A percentile compares a stretch with the other conserved stretches of the same genome.
These are phyloP conservation scores for Epistrophella euchroma DNA, from an alignment of 2,888 invertebrate genomes.

Conservation along the genomic window DNA sequence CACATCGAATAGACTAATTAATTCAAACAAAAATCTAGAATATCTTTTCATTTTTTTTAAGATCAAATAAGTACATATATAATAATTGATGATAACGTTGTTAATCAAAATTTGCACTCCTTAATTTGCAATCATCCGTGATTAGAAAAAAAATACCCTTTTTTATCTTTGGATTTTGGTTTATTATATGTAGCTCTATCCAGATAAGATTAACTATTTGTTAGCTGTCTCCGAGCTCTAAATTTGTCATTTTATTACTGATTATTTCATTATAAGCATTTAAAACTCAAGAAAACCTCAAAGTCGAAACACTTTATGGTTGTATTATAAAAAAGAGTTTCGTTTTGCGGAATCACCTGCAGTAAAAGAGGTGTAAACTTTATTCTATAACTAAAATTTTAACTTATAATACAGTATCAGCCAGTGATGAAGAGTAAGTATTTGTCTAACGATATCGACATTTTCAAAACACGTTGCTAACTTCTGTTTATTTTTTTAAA, in stretches of 20 bases:
- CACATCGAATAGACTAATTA: background rate
- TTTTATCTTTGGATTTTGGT: background rate
- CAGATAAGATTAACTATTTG: conserved; percentile 1
- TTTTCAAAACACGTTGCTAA: background rate
- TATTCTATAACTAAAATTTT: background rate
- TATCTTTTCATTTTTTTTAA: background rate
- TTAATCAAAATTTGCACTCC: background rate
- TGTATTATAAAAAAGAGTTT: background rate
- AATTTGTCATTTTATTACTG: background rate
- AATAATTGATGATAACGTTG: background rate
- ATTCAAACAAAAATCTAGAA: background rate
- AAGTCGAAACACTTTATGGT: background rate
- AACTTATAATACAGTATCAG: background rate
- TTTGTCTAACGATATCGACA: too few species aligned
- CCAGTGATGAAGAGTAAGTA: conserved; percentile 1
- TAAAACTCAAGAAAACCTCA: background rate
- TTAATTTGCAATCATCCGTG: background rate
- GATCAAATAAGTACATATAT: background rate
- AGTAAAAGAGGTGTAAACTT: background rate
- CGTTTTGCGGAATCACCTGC: background rate
- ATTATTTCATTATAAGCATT: background rate
- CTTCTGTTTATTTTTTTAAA: background rate
- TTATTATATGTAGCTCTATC: background rate
- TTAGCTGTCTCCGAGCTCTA: background rate
- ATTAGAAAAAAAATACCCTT: background rate